Evolutionary conservation across 2,113 vertebrate genomes (phyloP).

Genomic region (Barbus barbus): DNA sequence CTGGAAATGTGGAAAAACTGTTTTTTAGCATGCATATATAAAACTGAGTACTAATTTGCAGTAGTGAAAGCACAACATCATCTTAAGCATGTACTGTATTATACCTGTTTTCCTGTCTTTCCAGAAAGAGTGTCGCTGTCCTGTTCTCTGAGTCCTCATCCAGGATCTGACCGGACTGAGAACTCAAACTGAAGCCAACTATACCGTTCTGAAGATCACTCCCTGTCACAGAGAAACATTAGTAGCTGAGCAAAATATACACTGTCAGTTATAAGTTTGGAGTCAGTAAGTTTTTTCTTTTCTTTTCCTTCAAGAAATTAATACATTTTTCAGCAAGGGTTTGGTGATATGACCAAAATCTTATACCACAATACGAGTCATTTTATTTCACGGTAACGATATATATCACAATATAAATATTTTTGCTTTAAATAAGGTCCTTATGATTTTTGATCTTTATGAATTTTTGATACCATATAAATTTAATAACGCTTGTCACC

Average conservation of each 20-base stretch:
- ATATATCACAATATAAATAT: too few species aligned
- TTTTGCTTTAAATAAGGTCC: too few species aligned
- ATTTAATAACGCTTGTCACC: too few species aligned
- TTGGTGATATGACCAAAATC: too few species aligned
- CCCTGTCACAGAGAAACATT: constrained; percentile 69
- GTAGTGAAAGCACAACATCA: background rate
- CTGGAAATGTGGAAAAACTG: constrained; percentile 63
- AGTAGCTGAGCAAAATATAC: background rate
- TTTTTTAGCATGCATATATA: background rate
- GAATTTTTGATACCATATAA: too few species aligned
- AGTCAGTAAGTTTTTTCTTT: too few species aligned
- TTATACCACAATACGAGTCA: too few species aligned
- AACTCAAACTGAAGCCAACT: constrained; percentile 83
- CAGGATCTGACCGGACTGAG: constrained; percentile 78
- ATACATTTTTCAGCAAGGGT: too few species aligned
- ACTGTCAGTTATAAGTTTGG: too few species aligned
- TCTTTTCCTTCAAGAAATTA: background rate
- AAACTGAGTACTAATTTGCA: background rate
- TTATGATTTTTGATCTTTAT: too few species aligned
- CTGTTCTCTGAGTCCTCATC: constrained; percentile 83
- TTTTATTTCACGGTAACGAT: too few species aligned
- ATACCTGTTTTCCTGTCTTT: constrained; percentile 92
- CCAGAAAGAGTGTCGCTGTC: constrained; percentile 75
- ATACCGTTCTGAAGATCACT: constrained; percentile 95
- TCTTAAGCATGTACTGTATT: background rate